Conservation (phyloP, 2,888 invertebrate genomes). For the Pyralis farinalis region DNA sequence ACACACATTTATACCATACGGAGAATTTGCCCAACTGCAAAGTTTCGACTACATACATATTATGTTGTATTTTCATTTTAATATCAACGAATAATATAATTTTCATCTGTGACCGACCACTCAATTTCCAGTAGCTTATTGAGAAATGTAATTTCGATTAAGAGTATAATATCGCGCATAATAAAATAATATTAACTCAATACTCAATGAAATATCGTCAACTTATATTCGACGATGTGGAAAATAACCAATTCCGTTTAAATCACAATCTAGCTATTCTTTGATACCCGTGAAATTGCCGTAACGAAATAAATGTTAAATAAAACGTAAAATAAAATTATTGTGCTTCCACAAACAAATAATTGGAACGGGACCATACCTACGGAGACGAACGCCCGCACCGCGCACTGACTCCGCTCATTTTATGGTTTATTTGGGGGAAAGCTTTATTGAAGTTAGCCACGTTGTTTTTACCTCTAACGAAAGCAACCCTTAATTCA, state of each 20-base stretch:
- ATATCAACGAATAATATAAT: conserved; percentile 34
- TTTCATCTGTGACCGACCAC: conserved; percentile 31
- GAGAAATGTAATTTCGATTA: conserved; percentile 47
- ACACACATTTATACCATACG: no score
- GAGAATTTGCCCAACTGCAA: conserved; percentile 6
- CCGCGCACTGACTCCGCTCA: conserved; percentile 73
- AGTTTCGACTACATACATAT: neutral
- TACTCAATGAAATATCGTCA: conserved; percentile 49
- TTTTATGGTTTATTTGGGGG: conserved; percentile 81
- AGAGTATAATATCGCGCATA: conserved; percentile 65
- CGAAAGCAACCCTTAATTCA: conserved; percentile 51
- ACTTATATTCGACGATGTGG: conserved; percentile 64
- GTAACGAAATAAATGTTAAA: conserved; percentile 81
- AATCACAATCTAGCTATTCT: conserved; percentile 79
- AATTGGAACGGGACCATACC: conserved; percentile 72
- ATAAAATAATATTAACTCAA: conserved; percentile 71
- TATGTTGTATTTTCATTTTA: conserved; percentile 9
- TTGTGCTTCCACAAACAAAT: conserved; percentile 80
- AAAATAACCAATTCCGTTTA: conserved; percentile 79
- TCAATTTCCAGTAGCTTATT: conserved; percentile 39
- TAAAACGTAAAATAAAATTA: conserved; percentile 81
- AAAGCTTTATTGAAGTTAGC: conserved; percentile 79
- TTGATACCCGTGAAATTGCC: conserved; percentile 81
- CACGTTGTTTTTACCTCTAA: conserved; percentile 52
- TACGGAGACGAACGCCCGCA: conserved; percentile 60